These are phyloP conservation scores for Apodemia duryi DNA, from an alignment of 2,888 invertebrate species.

Conservation along the genomic window DNA sequence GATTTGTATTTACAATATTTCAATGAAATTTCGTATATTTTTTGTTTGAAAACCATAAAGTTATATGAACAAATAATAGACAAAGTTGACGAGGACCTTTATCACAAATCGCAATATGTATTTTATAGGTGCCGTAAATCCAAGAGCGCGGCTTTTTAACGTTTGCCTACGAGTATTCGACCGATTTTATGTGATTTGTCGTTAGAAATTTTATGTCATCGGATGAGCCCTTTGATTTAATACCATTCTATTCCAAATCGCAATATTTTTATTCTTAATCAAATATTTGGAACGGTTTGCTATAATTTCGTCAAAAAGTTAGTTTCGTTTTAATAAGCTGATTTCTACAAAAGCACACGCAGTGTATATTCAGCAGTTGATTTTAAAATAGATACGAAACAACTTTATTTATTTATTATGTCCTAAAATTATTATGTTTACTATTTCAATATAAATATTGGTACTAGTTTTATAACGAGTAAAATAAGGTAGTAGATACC, in stretches of 20 bases:
- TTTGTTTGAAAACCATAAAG: not conserved
- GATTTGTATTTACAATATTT: not conserved
- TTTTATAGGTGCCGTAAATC: conserved; percentile 75
- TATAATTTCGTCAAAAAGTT: not conserved
- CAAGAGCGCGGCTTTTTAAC: conserved; percentile 72
- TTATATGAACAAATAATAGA: conserved; percentile 14
- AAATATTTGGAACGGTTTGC: not conserved
- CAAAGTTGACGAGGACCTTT: conserved; percentile 50
- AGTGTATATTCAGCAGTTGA: no score
- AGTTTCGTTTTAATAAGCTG: not conserved
- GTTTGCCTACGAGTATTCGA: conserved; percentile 65
- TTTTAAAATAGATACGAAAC: no score
- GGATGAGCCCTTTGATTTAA: conserved; percentile 42
- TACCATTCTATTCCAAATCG: conserved; percentile 8
- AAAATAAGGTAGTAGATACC: not conserved
- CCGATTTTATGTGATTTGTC: conserved; percentile 70
- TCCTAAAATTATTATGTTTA: no score
- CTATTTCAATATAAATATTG: no score
- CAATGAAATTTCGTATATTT: not conserved
- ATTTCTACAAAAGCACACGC: no score
- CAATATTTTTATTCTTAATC: conserved; percentile 17
- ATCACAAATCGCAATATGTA: conserved; percentile 76
- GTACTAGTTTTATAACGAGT: no score
- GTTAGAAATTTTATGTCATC: conserved; percentile 59
- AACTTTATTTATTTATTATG: no score